Conservation (phyloP, 2,797 vertebrate species). For the Nyctalus aviator region DNA sequence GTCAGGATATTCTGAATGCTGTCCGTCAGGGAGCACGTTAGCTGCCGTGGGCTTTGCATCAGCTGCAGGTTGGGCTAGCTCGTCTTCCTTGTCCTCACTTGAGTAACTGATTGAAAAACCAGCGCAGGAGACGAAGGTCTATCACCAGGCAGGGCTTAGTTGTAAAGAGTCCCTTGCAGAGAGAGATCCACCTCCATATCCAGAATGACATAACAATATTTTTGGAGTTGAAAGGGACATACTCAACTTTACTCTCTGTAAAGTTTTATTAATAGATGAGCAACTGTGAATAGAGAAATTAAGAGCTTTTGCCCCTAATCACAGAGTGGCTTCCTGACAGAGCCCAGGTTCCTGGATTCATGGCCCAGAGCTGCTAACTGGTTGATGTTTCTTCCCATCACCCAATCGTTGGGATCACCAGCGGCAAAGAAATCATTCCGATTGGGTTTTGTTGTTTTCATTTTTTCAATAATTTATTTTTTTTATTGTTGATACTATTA, state of each 20-base stretch:
- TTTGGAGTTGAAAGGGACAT: neutral
- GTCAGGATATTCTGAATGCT: neutral
- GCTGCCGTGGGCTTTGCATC: neutral
- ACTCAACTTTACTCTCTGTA: neutral
- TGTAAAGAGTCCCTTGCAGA: neutral
- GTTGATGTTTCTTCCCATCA: neutral
- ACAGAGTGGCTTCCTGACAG: neutral
- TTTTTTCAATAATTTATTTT: neutral
- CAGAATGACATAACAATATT: neutral
- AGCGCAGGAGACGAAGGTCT: neutral
- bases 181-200: neutral
- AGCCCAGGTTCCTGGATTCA: neutral
- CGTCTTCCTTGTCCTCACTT: neutral
- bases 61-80: neutral
- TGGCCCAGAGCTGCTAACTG: neutral
- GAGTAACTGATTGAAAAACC: neutral
- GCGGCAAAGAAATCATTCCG: neutral
- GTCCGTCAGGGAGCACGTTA: neutral
- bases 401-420: neutral
- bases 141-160: neutral
- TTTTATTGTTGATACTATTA: neutral
- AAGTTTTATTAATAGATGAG: neutral
- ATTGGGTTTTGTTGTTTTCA: neutral
- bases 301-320: neutral
- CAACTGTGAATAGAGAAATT: constrained; percentile 7